phyloP scores from a whole-genome alignment of 2,113 vertebrate species.

The Entomyzon cyanotis region DNA sequence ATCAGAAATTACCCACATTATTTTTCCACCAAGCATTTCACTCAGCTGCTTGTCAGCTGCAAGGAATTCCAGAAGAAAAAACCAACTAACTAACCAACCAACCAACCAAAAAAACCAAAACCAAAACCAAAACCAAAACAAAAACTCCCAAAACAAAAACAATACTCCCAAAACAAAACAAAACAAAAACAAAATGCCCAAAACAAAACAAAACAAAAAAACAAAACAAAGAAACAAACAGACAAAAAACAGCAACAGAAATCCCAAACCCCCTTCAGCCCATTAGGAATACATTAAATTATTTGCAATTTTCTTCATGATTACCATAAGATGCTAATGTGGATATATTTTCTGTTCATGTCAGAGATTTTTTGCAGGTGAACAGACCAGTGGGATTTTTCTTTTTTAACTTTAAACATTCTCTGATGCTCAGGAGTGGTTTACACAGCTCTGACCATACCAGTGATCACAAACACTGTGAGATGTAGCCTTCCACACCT shows the following conservation, averaged over 20 bases:
- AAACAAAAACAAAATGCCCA: background rate
- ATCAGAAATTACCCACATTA: background rate
- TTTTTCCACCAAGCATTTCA: background rate
- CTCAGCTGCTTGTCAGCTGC: background rate
- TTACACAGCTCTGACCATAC: conserved; percentile 40
- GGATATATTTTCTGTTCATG: conserved; percentile 13
- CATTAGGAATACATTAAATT: background rate
- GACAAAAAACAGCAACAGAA: background rate
- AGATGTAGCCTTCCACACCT: background rate
- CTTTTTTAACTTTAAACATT: background rate
- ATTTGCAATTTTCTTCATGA: background rate
- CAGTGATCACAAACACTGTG: background rate
- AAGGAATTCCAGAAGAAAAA: background rate
- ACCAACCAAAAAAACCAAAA: too few species aligned
- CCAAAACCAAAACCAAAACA: background rate
- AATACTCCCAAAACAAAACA: too few species aligned
- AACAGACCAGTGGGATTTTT: background rate
- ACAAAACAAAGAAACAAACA: background rate
- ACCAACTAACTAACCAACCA: too few species aligned
- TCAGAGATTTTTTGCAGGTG: conserved; percentile 1
- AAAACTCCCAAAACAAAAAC: background rate
- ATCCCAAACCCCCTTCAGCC: background rate
- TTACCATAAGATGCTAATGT: background rate
- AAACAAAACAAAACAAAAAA: background rate
- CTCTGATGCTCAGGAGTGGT: background rate